Base-by-base conservation (phyloP, 2,888 invertebrate species). In the Notodromas monacha region DNA sequence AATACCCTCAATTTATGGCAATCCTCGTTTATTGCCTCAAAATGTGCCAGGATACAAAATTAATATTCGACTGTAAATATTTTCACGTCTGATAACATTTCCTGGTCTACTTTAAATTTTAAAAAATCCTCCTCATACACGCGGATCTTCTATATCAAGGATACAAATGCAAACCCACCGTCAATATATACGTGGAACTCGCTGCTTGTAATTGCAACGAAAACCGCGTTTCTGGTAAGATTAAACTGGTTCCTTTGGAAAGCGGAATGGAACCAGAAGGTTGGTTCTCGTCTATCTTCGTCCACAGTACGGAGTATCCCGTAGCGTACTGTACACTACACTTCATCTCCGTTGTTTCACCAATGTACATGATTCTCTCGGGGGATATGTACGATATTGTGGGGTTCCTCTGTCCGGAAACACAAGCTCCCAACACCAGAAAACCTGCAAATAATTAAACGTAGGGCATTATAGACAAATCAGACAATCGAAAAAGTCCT, bases 291-390 rank as follows among this genome's bases (percentile, higher is more conserved):
- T 63, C 65, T 3, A 59, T 51, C 49, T 68, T 70, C 37, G 62
- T 55, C 70, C 79, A 81, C 31, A 77, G 50, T 6, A 81, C 72
- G 1, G 77, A 69, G 47, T 72, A 81, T 33, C 77, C 76, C 38
- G 65, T 62, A 2, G 69, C 68, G 46, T 79, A 77, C 42, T 77
- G 76, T 0, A 81, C 76, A 0, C 76, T 74, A 44, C 81, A 81
- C 35, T 66, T 65, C 38, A 81, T 52, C 43, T 79, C 76, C 0
- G 74, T 76, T 4, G 70, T 68, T 4, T 72, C 70, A 2, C 81
- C 81, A 34, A 81, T 77, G 47, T 79, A 77, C 42, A 73, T 65
- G 30, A 81, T 74, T 54, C 79, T 77, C 45, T 76, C 73, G 44
- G 77, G 77, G 1, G 77, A 70, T 38, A 81, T 76, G 43, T 74